Evolutionary conservation across 2,888 invertebrate genomes (phyloP), one percentile per base, ranked within the genome.

Genomic region (Suillia variegata): DNA sequence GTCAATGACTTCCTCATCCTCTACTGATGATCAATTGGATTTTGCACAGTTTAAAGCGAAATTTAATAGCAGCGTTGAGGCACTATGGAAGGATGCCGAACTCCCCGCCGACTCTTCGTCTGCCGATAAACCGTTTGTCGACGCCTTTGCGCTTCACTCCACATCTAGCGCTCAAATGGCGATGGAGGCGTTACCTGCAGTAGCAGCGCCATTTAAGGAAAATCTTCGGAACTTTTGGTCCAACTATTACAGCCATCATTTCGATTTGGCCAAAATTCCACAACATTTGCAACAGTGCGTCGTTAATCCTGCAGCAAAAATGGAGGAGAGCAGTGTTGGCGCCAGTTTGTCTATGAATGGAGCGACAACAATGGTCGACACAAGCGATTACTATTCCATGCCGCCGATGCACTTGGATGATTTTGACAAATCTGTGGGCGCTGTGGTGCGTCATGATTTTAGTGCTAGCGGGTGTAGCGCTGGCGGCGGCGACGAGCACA

Each of bases 31-130:
- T 45, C 70, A 70, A 54, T 66, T 70, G n/a, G 73, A 75, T 68
- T 74, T 76, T 64, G 74, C 71, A 45, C 70, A 71, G 57, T 74
- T 77, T 49, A 74, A 77, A 65, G 77, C 89, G 6, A 89, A 89
- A 79, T 89, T 89, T 76, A 87, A 89, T 76, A 85, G 86, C 66
- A 87, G 86, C 75, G 84, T 89, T 64, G 88, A 89, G 77, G 88
- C 89, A 38, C 80, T 89, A 60, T 89, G 89, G 89, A 85, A 83
- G 65, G 68, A 82, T 77, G 63, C 83, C 67, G 81, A 85, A 26
- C 60, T 63, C 74, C 82, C 84, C 68, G 83, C 84, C 73, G 50
- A 48, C 2, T 18, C 38, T 26, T 26, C 13, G 17, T n/a, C n/a
- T n/a, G 20, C 20, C 38, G 21, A 54, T 21, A 52, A 54, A 58